These are phyloP conservation scores for Rhagonycha fulva DNA, from an alignment of 2,888 invertebrate species.

Conservation along the genomic window DNA sequence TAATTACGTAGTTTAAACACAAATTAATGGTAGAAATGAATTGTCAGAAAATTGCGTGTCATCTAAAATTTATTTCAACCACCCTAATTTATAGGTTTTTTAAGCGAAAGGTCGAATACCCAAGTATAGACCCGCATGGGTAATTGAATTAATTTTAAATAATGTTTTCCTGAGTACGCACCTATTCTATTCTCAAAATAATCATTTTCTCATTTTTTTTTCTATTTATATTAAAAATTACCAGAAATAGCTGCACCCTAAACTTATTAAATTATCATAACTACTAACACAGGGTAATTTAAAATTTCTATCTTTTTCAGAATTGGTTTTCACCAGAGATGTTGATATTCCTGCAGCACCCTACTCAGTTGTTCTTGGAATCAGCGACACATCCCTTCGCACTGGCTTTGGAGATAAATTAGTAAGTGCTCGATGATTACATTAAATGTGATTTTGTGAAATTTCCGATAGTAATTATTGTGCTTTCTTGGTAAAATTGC, in stretches of 20 bases:
- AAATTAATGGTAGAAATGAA: not conserved
- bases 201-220: not conserved
- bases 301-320: conserved; percentile 38
- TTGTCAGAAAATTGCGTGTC: not conserved
- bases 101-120: not conserved
- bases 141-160: not conserved
- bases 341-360: conserved; percentile 48
- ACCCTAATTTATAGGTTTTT: not conserved
- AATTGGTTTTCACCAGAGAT: conserved; percentile 42
- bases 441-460: conserved; percentile 17
- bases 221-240: not conserved
- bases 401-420: conserved; percentile 50
- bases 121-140: not conserved
- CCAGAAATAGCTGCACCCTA: not conserved
- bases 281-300: conserved; percentile 1
- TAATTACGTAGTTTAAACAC: not conserved
- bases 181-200: not conserved
- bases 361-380: conserved; percentile 59
- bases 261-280: not conserved
- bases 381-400: conserved; percentile 58
- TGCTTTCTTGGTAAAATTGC: not conserved
- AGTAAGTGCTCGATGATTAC: conserved; percentile 47
- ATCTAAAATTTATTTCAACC: not conserved
- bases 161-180: not conserved
- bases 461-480: not conserved